Evolutionary conservation across 2,797 vertebrate genomes (phyloP), one percentile per base, ranked within the genome.

Genomic region (Sebastes iracundus): DNA sequence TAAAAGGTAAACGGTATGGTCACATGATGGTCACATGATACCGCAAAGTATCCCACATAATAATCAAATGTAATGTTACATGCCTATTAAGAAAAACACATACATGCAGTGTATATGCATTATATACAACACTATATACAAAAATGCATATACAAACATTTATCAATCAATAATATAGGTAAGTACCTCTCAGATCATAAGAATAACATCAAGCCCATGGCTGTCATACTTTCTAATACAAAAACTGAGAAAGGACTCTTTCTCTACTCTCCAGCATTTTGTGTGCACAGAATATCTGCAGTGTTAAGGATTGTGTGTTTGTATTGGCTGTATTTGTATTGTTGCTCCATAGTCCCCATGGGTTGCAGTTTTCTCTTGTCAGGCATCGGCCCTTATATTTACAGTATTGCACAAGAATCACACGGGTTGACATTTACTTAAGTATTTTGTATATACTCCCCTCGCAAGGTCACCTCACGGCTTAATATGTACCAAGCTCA

Each of bases 381-480:
- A 55, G 52, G 5, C 12, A 2, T n/a, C 6, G 23, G 27, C 53
- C 16, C 38, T 75, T 49, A 6, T 79, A 63, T 82, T 78, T 71
- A 76, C 23, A n/a, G 23, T 60, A 56, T 62, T 68, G 11, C 35
- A 69, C 58, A 58, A 18, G 46, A 77, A 38, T 61, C 25, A 62
- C 46, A 30, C 35, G 12, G 2, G 30, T 46, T 69, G 59, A 82
- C 75, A 82, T 87, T 86, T 62, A 77, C 67, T 22, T 6, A 59
- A 55, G 25, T 76, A 35, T 59, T 64, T 72, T 80, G n/a, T 74
- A 75, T 73, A 35, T 65, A 14, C 27, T 49, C 4, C 53, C 6
- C 42, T 56, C 46, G 38, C 71, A 83, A 88, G 66, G 83, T 82
- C 77, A 83, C 82, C 46, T 73, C 20, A 38, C 14, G 12, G 52